phyloP scores from a whole-genome alignment of 2,113 vertebrate genomes.

The Odontophorus gujanensis region DNA sequence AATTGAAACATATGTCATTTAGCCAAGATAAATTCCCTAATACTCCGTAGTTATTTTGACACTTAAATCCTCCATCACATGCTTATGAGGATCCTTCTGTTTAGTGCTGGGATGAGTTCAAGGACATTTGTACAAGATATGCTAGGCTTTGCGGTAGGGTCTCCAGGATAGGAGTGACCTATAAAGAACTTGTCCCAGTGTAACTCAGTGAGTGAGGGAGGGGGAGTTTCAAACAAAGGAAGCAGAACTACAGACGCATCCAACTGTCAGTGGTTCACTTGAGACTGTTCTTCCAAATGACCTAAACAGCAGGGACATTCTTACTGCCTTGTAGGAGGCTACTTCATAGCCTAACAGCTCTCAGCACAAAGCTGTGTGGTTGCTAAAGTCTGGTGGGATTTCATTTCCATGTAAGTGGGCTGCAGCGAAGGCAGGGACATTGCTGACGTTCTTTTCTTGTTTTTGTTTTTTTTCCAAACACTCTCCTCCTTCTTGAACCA shows the following conservation, averaged over 20 bases:
- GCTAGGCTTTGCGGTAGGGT: neutral
- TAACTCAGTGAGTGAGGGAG: neutral
- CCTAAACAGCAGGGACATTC: neutral
- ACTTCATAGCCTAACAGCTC: neutral
- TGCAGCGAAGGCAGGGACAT: neutral
- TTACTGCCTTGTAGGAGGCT: neutral
- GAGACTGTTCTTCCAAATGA: neutral
- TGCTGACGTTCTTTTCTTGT: neutral
- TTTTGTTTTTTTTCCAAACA: neutral
- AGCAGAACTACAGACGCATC: neutral
- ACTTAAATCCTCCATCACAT: slow-evolving; percentile 25
- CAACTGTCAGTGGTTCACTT: neutral
- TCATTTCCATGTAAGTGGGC: neutral
- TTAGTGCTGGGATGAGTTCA: slow-evolving; percentile 17
- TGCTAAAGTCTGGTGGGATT: neutral
- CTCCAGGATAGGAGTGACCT: neutral
- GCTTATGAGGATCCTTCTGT: slow-evolving; percentile 1
- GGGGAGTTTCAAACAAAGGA: neutral
- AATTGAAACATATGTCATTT: slow-evolving; percentile 66
- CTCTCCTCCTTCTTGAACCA: neutral
- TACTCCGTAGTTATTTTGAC: slow-evolving; percentile 60
- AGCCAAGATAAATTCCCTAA: slow-evolving; percentile 62
- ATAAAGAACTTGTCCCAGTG: neutral
- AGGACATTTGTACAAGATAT: neutral
- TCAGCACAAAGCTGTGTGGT: neutral